These are phyloP conservation scores for Corythornis vintsioides DNA, from an alignment of 2,113 vertebrate species.

Conservation along the genomic window DNA sequence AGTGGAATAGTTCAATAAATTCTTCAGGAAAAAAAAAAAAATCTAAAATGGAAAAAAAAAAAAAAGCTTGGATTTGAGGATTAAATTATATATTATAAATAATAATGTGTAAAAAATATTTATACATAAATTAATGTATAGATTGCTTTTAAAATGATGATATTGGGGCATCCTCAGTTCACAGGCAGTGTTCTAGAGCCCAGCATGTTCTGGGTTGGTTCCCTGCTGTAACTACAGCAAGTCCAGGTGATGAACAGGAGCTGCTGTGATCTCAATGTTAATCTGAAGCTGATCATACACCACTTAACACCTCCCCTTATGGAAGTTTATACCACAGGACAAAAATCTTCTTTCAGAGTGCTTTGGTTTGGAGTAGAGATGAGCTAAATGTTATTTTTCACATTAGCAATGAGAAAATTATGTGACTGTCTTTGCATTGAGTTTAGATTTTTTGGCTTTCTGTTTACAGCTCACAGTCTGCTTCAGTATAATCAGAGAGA, in stretches of 20 bases:
- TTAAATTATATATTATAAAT: background rate
- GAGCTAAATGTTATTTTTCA: background rate
- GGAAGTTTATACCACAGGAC: background rate
- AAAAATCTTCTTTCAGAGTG: background rate
- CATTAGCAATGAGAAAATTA: background rate
- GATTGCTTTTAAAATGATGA: background rate
- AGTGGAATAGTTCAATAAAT: too few species aligned
- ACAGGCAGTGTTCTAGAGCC: background rate
- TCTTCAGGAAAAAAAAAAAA: too few species aligned
- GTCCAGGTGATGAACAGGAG: background rate
- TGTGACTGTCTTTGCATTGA: background rate
- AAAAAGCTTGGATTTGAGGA: too few species aligned
- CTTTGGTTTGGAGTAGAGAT: background rate
- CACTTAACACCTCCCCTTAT: background rate
- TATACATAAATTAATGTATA: background rate
- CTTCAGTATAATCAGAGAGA: background rate
- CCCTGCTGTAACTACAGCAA: background rate
- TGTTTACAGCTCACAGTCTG: background rate
- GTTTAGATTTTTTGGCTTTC: constrained; percentile 4
- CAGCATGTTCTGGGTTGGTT: background rate
- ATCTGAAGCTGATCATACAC: background rate
- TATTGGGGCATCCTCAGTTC: background rate
- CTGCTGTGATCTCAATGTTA: background rate
- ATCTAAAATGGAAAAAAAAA: too few species aligned
- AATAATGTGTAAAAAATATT: background rate